These are phyloP conservation scores for Helarctos malayanus DNA, from an alignment of 2,797 vertebrate species.

Conservation along the genomic window DNA sequence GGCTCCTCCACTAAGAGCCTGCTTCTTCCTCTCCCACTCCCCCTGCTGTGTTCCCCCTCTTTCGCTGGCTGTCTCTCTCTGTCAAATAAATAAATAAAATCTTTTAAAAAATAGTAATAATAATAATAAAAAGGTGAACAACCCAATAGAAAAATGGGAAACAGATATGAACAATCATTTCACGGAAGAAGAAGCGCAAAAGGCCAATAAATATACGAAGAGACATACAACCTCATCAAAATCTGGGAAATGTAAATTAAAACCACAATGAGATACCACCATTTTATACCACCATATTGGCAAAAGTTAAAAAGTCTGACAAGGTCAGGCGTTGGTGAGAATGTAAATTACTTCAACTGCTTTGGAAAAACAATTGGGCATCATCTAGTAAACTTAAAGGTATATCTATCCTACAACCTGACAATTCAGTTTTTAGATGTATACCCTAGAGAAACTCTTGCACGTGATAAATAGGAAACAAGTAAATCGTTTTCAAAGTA, in stretches of 20 bases:
- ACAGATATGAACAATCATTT: constrained; percentile 8
- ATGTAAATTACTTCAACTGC: not conserved
- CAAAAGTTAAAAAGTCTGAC: not conserved
- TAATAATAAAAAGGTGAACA: not conserved
- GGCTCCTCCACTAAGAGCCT: too few species aligned
- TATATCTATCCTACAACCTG: not conserved
- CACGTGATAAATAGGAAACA: not conserved
- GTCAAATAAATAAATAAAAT: too few species aligned
- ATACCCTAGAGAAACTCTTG: not conserved
- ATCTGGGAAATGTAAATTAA: not conserved
- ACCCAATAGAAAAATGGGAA: not conserved
- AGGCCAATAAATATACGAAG: not conserved
- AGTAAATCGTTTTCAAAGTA: not conserved
- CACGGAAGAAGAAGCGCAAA: not conserved
- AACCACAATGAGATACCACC: not conserved
- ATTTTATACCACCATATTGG: not conserved
- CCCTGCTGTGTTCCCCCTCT: too few species aligned
- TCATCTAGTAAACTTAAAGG: not conserved
- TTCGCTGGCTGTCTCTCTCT: too few species aligned
- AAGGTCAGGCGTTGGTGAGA: not conserved
- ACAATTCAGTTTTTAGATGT: not conserved
- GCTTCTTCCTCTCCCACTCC: too few species aligned
- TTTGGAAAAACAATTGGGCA: not conserved
- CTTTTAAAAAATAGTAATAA: too few species aligned
- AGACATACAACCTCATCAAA: not conserved